A percentile compares a stretch with the other conserved stretches of the same genome.
phyloP scores from a whole-genome alignment of 2,888 invertebrate species.

The Macrosiphum euphorbiae region DNA sequence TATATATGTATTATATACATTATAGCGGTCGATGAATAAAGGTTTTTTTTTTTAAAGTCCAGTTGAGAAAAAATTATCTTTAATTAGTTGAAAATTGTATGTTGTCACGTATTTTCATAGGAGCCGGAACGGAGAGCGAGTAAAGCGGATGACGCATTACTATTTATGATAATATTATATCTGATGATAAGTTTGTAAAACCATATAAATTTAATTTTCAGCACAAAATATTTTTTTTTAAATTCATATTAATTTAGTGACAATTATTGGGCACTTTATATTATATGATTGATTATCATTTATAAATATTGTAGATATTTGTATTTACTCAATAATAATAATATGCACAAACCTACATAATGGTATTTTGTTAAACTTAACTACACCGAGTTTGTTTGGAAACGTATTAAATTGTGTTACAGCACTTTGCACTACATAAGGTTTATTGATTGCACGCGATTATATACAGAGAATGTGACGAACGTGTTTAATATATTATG shows the following conservation, averaged over 20 bases:
- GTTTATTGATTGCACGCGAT: neutral
- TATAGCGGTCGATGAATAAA: neutral
- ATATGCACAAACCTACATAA: neutral
- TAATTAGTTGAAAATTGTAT: neutral
- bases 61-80: neutral
- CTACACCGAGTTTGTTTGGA: neutral
- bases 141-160: neutral
- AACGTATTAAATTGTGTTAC: neutral
- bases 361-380: neutral
- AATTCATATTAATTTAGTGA: neutral
- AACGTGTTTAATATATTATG: neutral
- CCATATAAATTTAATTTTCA: neutral
- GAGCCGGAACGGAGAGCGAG: neutral
- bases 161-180: neutral
- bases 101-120: neutral
- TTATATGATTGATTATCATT: neutral
- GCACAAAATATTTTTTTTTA: neutral
- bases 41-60: neutral
- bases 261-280: neutral
- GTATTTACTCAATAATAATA: neutral
- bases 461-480: neutral
- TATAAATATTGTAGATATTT: neutral
- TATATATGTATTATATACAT: neutral
- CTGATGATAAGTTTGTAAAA: neutral
- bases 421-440: neutral